Conservation (phyloP, 2,113 vertebrate species). For the Oxyruncus cristatus region DNA sequence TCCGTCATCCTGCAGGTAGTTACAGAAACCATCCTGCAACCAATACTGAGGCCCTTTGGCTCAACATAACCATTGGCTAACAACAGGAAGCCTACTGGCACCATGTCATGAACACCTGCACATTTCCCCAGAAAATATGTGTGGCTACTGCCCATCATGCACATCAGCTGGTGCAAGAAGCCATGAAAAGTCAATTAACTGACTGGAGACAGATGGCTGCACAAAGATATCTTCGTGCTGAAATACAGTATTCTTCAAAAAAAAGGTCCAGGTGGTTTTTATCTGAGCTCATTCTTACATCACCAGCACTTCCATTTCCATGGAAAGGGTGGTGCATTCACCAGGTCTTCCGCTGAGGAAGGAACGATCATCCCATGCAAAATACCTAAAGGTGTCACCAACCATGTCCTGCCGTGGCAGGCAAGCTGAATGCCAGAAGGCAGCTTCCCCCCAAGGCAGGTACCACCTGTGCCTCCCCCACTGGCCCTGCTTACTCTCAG, state of each 20-base stretch:
- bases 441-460: not conserved
- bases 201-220: not conserved
- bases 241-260: not conserved
- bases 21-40: not conserved
- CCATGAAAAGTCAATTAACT: not conserved
- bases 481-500: conserved; percentile 78
- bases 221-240: not conserved
- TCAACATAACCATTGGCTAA: not conserved
- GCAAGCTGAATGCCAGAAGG: not conserved
- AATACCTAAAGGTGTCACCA: not conserved
- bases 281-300: not conserved
- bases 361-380: not conserved
- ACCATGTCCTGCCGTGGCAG: fast-evolving
- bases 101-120: not conserved
- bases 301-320: not conserved
- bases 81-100: not conserved
- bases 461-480: too few species aligned
- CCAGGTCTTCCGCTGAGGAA: not conserved
- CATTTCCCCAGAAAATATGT: fast-evolving
- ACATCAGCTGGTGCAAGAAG: not conserved
- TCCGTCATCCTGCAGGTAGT: not conserved
- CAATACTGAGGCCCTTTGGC: not conserved
- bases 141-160: not conserved
- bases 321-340: not conserved
- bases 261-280: not conserved